A percentile compares a stretch with the other conserved stretches of the same genome.
phyloP scores from a whole-genome alignment of 1,140 invertebrate genomes.

The Amyelois transitella region DNA sequence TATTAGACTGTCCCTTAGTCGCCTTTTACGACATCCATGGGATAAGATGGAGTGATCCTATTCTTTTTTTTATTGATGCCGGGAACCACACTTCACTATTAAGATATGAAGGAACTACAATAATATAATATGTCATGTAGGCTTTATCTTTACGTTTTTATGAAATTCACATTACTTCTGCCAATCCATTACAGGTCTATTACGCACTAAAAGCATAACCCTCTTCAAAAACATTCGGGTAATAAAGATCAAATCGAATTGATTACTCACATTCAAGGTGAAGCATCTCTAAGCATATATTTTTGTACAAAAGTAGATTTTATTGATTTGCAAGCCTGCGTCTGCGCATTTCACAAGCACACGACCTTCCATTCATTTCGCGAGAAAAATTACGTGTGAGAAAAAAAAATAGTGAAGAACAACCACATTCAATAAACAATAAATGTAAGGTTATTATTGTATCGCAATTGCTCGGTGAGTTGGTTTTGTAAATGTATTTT shows the following conservation, averaged over 20 bases:
- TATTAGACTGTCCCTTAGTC: no score
- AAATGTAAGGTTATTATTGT: not conserved
- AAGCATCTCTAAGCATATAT: not conserved
- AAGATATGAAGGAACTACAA: no score
- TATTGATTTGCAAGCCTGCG: not conserved
- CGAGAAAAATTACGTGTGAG: not conserved
- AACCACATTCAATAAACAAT: not conserved
- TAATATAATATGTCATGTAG: no score
- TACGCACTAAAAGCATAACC: no score
- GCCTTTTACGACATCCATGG: no score
- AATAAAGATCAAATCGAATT: not conserved
- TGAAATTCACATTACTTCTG: no score
- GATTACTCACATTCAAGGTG: not conserved
- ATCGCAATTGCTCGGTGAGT: not conserved
- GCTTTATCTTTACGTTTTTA: no score
- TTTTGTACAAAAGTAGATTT: not conserved
- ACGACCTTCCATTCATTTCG: not conserved
- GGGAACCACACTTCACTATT: no score
- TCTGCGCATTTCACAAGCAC: not conserved
- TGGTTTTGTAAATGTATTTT: not conserved
- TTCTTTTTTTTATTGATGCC: no score
- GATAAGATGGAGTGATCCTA: no score
- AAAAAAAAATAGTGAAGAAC: not conserved
- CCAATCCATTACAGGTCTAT: no score
- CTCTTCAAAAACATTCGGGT: not conserved